Evolutionary conservation across 1,140 invertebrate species (phyloP).

Genomic region (Ylistrum balloti): DNA sequence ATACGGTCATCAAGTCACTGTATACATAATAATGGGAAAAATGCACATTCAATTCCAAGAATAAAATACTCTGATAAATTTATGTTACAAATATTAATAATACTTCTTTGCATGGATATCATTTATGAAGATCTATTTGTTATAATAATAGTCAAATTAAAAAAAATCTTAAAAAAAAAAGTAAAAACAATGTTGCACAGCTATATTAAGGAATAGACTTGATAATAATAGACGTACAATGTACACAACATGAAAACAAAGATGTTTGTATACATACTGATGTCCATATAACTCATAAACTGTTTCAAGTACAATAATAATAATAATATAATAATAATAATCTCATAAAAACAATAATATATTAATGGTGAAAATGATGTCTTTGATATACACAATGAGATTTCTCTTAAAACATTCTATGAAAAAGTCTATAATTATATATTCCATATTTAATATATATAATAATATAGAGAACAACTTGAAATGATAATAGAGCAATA

Average conservation of each 20-base stretch:
- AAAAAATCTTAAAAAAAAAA: neutral
- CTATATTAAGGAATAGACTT: slow-evolving; percentile 33
- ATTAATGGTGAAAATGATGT: slow-evolving; percentile 35
- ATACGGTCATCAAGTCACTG: slow-evolving; percentile 23
- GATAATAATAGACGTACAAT: slow-evolving; percentile 15
- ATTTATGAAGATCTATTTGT: slow-evolving; percentile 40
- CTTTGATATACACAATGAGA: slow-evolving; percentile 19
- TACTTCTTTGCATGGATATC: slow-evolving; percentile 38
- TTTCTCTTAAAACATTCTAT: slow-evolving; percentile 35
- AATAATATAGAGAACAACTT: slow-evolving; percentile 32
- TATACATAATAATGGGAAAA: neutral
- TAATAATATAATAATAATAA: slow-evolving; percentile 15
- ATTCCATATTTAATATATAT: slow-evolving; percentile 29
- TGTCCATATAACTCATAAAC: slow-evolving; percentile 34
- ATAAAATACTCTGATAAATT: slow-evolving; percentile 40
- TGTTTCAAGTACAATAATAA: slow-evolving; percentile 40
- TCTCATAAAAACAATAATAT: slow-evolving; percentile 36
- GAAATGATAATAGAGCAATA: slow-evolving; percentile 32
- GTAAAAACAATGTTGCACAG: slow-evolving; percentile 38
- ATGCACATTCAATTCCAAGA: slow-evolving; percentile 34
- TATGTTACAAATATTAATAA: slow-evolving; percentile 29
- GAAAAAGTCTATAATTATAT: slow-evolving; percentile 40
- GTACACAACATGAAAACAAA: slow-evolving; percentile 31
- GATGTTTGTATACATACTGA: slow-evolving; percentile 7
- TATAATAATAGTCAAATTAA: slow-evolving; percentile 40